Evolutionary conservation across 2,888 invertebrate genomes (phyloP).

Genomic region (Arctia plantaginis): DNA sequence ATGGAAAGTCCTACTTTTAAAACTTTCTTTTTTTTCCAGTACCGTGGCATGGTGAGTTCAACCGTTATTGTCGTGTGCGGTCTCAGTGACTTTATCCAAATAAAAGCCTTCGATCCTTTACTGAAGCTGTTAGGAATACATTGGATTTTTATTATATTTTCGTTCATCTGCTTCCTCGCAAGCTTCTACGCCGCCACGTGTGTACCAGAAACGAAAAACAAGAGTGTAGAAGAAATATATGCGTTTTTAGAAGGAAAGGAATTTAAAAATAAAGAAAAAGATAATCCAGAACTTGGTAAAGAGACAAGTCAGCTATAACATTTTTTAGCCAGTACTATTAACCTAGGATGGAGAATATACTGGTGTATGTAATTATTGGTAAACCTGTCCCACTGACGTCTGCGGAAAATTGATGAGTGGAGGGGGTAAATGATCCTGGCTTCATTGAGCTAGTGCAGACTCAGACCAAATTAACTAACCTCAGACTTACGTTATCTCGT

Average conservation of each 20-base stretch:
- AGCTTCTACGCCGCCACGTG: constrained; percentile 5
- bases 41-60: constrained; percentile 81
- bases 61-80: constrained; percentile 78
- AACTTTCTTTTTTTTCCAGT: constrained; percentile 60
- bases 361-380: no score
- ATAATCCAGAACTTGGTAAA: background rate
- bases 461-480: no score
- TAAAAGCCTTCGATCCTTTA: constrained; percentile 80
- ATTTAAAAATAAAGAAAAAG: background rate
- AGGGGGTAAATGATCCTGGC: no score
- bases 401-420: no score
- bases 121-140: constrained; percentile 80
- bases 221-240: constrained; percentile 15
- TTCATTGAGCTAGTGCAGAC: no score
- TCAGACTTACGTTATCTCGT: no score
- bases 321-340: background rate
- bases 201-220: constrained; percentile 14
- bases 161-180: constrained; percentile 73
- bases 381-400: no score
- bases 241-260: constrained; percentile 1
- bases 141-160: constrained; percentile 83
- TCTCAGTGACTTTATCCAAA: constrained; percentile 80
- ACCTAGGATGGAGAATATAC: no score
- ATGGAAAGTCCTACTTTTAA: no score
- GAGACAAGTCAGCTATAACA: constrained; percentile 3